phyloP scores from a whole-genome alignment of 2,113 vertebrate genomes.

The Callocephalon fimbriatum region DNA sequence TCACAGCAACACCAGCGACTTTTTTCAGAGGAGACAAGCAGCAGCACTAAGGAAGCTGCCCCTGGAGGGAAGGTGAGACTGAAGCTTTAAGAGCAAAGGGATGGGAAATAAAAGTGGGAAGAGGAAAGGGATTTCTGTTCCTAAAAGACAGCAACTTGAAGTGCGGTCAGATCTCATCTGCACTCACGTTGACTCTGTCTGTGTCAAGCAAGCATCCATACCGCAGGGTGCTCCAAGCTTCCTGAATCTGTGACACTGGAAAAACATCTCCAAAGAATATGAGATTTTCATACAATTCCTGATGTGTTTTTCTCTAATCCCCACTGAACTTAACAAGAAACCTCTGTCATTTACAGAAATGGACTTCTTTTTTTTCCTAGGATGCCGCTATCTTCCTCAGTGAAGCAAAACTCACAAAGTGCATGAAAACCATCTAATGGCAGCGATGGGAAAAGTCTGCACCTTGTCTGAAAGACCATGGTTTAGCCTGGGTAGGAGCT shows the following conservation, averaged over 20 bases:
- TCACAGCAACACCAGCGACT: background rate
- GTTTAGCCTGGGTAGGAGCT: background rate
- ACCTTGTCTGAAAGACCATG: background rate
- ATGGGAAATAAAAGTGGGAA: background rate
- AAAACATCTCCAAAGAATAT: background rate
- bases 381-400: background rate
- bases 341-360: background rate
- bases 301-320: background rate
- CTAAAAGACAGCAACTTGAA: background rate
- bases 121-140: background rate
- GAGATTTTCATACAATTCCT: background rate
- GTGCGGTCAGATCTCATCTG: background rate
- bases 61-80: background rate
- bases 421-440: background rate
- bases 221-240: background rate
- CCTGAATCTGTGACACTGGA: background rate
- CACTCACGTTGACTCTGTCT: background rate
- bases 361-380: background rate
- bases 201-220: background rate
- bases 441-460: background rate
- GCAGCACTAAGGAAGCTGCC: background rate
- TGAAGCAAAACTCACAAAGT: background rate
- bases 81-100: background rate
- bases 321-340: background rate
- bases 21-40: background rate